phyloP scores from a whole-genome alignment of 2,113 vertebrate genomes.

The Callithrix jacchus region DNA sequence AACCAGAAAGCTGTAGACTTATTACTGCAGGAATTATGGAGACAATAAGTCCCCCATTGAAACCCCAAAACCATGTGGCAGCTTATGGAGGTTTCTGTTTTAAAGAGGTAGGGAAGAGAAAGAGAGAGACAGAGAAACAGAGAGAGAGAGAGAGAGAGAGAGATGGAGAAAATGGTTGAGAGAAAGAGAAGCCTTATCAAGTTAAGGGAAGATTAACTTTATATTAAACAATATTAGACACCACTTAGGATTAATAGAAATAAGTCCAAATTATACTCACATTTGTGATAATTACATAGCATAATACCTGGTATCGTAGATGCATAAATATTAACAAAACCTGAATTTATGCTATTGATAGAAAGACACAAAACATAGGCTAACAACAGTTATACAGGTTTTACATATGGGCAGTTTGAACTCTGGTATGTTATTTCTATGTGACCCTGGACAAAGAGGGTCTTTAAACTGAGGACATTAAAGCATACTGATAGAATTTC shows the following conservation, averaged over 20 bases:
- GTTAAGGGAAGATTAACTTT: neutral
- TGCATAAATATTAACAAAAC: neutral
- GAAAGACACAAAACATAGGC: neutral
- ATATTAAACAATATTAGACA: neutral
- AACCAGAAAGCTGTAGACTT: neutral
- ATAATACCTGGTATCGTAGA: neutral
- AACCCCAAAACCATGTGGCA: neutral
- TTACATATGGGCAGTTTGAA: neutral
- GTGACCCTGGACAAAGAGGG: neutral
- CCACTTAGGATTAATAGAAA: neutral
- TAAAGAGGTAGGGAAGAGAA: neutral
- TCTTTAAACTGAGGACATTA: neutral
- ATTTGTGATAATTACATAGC: neutral
- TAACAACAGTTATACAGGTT: fast-evolving
- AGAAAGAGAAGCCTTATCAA: neutral
- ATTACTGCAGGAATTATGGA: neutral
- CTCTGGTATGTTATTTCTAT: fast-evolving
- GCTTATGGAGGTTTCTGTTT: neutral
- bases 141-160: neutral
- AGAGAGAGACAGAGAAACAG: neutral
- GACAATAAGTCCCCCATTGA: neutral
- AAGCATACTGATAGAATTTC: neutral
- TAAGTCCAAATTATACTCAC: neutral
- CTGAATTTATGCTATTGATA: neutral
- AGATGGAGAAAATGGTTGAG: neutral